These are phyloP conservation scores for Uropsilus gracilis DNA, from an alignment of 2,113 vertebrate genomes.

Conservation along the genomic window DNA sequence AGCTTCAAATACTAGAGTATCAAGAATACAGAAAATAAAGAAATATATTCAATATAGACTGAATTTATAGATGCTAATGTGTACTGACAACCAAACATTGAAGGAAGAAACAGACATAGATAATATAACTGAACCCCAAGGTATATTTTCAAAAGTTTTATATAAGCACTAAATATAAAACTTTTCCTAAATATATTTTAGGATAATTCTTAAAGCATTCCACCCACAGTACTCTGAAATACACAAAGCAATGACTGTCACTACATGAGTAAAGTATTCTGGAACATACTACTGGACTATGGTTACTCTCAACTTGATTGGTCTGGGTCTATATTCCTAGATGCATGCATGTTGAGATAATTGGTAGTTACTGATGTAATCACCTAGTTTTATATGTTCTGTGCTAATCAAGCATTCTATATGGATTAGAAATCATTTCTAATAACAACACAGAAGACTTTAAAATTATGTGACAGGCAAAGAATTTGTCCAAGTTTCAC, in stretches of 20 bases:
- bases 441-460: slow-evolving; percentile 6
- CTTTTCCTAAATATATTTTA: slow-evolving; percentile 73
- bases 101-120: neutral
- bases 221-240: slow-evolving; percentile 62
- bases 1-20: neutral
- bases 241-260: slow-evolving; percentile 68
- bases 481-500: neutral
- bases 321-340: neutral
- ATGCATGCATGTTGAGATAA: neutral
- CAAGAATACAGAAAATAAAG: neutral
- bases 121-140: slow-evolving; percentile 57
- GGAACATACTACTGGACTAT: neutral
- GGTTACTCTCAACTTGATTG: slow-evolving; percentile 16
- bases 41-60: neutral
- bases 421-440: slow-evolving; percentile 19
- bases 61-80: slow-evolving; percentile 34
- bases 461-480: neutral
- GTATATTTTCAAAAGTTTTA: slow-evolving; percentile 70
- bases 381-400: neutral
- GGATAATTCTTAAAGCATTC: slow-evolving; percentile 66
- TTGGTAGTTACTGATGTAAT: neutral
- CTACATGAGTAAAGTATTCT: slow-evolving; percentile 61
- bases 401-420: neutral
- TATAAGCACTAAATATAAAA: slow-evolving; percentile 71
- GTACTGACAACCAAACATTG: slow-evolving; percentile 8